phyloP scores from a whole-genome alignment of 23 tunicate genomes.

The Ascidia mentula region DNA sequence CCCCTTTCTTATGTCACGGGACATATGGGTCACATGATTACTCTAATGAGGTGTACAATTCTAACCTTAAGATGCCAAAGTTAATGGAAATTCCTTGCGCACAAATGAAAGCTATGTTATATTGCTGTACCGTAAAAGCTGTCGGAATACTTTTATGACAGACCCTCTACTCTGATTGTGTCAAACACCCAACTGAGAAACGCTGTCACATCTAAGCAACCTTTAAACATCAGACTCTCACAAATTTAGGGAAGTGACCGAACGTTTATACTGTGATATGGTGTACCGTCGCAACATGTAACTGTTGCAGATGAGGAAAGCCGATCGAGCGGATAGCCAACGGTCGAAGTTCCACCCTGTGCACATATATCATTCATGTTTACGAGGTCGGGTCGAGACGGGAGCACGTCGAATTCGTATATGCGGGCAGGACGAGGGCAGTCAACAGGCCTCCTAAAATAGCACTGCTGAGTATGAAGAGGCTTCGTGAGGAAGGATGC shows the following conservation, averaged over 20 bases:
- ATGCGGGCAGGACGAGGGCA: not conserved
- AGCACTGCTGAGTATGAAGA: not conserved
- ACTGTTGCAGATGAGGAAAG: too few relatives aligned
- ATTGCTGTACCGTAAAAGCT: not conserved
- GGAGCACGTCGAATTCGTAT: not conserved
- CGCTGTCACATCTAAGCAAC: too few relatives aligned
- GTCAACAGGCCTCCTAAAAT: not conserved
- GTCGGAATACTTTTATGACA: too few relatives aligned
- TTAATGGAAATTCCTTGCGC: not conserved
- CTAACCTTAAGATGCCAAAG: not conserved
- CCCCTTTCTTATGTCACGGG: not conserved
- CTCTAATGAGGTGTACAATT: not conserved
- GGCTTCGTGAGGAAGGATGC: slow-evolving; percentile 4
- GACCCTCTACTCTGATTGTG: too few relatives aligned
- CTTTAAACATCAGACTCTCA: too few relatives aligned
- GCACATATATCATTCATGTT: not conserved
- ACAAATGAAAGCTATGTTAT: not conserved
- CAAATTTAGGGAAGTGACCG: too few relatives aligned
- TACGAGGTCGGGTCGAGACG: not conserved
- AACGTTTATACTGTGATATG: too few relatives aligned
- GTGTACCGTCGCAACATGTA: too few relatives aligned
- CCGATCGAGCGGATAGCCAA: too few relatives aligned
- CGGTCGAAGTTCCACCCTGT: not conserved
- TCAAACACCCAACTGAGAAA: too few relatives aligned
- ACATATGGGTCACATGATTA: too few relatives aligned